Conservation (phyloP, 2,113 vertebrate genomes). For the Centropristis striata region DNA sequence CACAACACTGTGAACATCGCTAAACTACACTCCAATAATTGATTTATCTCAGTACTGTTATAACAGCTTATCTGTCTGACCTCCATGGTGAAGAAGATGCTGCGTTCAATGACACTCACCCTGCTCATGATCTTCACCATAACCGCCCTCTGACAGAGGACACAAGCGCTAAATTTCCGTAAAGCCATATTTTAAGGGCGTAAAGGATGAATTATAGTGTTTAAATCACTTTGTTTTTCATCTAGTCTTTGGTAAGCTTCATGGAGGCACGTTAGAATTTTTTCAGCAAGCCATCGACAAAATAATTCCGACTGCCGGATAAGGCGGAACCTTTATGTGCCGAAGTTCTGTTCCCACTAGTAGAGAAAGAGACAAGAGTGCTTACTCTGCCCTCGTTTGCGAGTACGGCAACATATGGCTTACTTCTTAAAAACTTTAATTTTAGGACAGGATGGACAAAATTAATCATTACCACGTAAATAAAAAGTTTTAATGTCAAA, state of each 20-base stretch:
- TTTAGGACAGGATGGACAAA: accelerated
- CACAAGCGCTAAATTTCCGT: slow-evolving; percentile 26
- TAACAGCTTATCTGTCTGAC: slow-evolving; percentile 19
- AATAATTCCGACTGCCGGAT: slow-evolving; percentile 75
- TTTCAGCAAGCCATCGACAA: slow-evolving; percentile 53
- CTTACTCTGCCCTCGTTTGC: slow-evolving; percentile 20
- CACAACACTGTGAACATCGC: neutral
- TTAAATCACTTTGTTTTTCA: neutral
- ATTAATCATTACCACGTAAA: accelerated
- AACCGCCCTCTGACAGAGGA: slow-evolving; percentile 47
- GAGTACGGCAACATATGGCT: neutral
- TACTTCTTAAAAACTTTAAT: neutral
- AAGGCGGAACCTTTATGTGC: slow-evolving; percentile 47
- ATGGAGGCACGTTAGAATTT: neutral
- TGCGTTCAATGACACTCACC: slow-evolving; percentile 71
- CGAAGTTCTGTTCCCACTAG: slow-evolving; percentile 9
- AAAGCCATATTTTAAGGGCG: slow-evolving; percentile 48
- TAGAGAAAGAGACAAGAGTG: accelerated
- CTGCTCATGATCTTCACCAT: slow-evolving; percentile 39
- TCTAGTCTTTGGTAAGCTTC: accelerated
- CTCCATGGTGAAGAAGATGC: slow-evolving; percentile 19
- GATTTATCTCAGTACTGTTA: neutral
- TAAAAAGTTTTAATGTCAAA: too few species aligned
- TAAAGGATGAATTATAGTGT: neutral
- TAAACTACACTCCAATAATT: neutral